Evolutionary conservation across 2,888 invertebrate species (phyloP), one percentile per base, ranked within the genome.

Genomic region (Rambutsinella grinnellia): DNA sequence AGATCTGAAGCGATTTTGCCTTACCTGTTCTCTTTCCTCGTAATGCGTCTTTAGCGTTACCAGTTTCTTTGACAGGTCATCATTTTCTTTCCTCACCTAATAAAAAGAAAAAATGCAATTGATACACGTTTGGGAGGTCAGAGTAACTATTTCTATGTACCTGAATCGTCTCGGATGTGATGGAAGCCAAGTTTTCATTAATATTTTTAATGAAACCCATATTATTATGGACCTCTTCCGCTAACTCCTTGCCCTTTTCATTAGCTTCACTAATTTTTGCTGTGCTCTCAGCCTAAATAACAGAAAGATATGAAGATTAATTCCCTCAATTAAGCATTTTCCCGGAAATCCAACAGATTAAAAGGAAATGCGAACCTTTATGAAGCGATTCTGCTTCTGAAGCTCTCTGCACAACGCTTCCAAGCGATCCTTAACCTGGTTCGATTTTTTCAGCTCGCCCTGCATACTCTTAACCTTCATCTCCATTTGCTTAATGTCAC

Each of bases 121-220:
- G 6, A 69, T 5, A 44, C 10, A 53, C n/a, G 10, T 53, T 44
- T 44, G 10, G 46, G 46, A 13, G 15, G 15, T 10, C 10, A 44
- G 10, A 13, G 10, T n/a, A n/a, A n/a, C n/a, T n/a, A n/a, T n/a
- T n/a, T n/a, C n/a, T 21, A 47, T 53, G 49, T 21, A 84, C 84
- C 74, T 80, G 77, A 51, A 79, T 60, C 53, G 82, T 84, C 67
- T 84, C 84, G 2, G 81, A 79, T 2, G 83, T 82, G 26, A 84
- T 82, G 5, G 83, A 79, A 56, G 82, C 81, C 44, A 84, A 68
- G 56, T 83, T 84, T 60, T 83, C 83, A 71, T 84, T 83, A 19
- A 84, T 84, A 60, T 78, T 82, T 49, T 84, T 83, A 78, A 84
- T 83, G 46, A 84, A 83, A 8, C 84, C 84, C 84, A 84, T 83